These are phyloP conservation scores for Sthenelais limicola DNA, from an alignment of 2,888 invertebrate genomes.

Conservation along the genomic window DNA sequence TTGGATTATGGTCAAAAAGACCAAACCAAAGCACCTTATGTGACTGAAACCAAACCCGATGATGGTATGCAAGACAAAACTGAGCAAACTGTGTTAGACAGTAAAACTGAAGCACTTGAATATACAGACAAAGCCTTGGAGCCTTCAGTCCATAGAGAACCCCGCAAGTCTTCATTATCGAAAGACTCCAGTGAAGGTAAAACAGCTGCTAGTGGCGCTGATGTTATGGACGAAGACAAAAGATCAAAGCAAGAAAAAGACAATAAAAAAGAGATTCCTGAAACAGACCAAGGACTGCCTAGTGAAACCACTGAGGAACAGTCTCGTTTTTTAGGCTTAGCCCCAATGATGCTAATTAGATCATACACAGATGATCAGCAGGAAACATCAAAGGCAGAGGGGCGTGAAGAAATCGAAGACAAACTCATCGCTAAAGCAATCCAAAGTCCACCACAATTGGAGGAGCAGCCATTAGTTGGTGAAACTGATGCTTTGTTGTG, in stretches of 20 bases:
- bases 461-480: constrained; percentile 44
- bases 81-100: constrained; percentile 32
- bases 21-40: background rate
- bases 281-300: background rate
- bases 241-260: too few relatives aligned
- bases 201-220: too few relatives aligned
- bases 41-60: background rate
- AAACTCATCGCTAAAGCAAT: too few relatives aligned
- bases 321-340: constrained; percentile 21
- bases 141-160: constrained; percentile 31
- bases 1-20: too few relatives aligned
- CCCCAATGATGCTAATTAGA: constrained; percentile 35
- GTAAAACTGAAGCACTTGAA: constrained; percentile 40
- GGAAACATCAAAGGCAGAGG: constrained; percentile 37
- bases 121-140: constrained; percentile 9
- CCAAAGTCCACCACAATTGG: constrained; percentile 22
- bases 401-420: too few relatives aligned
- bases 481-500: constrained; percentile 28
- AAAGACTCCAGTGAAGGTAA: too few relatives aligned
- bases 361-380: constrained; percentile 1
- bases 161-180: background rate
- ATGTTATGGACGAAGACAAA: too few relatives aligned
- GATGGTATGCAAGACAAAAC: background rate
- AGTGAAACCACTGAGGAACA: constrained; percentile 1
- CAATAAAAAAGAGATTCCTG: background rate